Percentiles rank a stretch among this genome's conserved stretches.
Conservation (phyloP, 1,140 invertebrate species). For the Neodiprion lecontei region DNA sequence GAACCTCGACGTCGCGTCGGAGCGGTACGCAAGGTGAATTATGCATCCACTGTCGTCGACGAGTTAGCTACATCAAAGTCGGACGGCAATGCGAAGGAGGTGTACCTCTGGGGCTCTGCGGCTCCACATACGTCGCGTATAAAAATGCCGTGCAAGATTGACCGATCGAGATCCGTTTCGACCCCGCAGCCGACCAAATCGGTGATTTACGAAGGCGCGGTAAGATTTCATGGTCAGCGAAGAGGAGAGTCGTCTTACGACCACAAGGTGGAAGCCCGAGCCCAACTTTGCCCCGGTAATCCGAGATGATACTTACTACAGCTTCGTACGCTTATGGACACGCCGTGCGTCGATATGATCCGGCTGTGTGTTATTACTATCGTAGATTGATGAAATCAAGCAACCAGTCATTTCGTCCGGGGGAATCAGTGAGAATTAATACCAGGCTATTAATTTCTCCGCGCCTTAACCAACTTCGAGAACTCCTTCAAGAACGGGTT, state of each 20-base stretch:
- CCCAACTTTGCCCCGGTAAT: background rate
- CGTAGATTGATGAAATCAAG: conserved; percentile 57
- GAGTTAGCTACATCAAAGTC: conserved; percentile 5
- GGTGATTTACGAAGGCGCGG: background rate
- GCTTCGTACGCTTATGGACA: conserved; percentile 19
- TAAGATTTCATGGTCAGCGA: background rate
- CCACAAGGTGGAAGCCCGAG: conserved; percentile 3
- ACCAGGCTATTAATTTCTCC: conserved; percentile 56
- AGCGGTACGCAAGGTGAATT: background rate
- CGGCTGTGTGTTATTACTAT: conserved; percentile 51
- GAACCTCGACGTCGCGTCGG: background rate
- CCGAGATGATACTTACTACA: conserved; percentile 2
- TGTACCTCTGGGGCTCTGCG: background rate
- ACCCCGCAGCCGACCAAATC: background rate
- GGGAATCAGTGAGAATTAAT: conserved; percentile 59
- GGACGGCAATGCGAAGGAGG: background rate
- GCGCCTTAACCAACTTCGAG: conserved; percentile 15
- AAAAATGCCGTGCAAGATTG: background rate
- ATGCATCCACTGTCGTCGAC: conserved; percentile 6
- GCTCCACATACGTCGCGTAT: background rate
- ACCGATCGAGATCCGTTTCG: conserved; percentile 4
- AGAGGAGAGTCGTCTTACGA: background rate
- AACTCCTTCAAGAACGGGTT: background rate
- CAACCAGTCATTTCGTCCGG: conserved; percentile 54
- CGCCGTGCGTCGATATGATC: conserved; percentile 28